These are phyloP conservation scores for Laterallus jamaicensis DNA, from an alignment of 2,113 vertebrate genomes.

Conservation along the genomic window DNA sequence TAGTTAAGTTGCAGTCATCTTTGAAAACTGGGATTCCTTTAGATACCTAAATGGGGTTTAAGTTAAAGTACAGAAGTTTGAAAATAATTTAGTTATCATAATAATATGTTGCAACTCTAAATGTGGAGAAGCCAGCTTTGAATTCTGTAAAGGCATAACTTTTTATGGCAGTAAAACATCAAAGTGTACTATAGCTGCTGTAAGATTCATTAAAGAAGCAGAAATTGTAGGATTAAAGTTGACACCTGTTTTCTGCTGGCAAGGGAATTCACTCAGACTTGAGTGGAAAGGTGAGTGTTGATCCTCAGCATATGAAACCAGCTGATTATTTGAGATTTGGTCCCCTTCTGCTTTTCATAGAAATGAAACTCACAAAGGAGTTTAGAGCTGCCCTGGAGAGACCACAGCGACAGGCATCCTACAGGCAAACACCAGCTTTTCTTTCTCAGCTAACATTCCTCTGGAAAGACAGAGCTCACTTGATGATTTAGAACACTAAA, in stretches of 20 bases:
- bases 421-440: neutral
- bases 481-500: neutral
- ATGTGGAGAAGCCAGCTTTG: neutral
- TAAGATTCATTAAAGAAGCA: neutral
- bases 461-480: neutral
- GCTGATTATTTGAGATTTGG: neutral
- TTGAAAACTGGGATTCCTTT: neutral
- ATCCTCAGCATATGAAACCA: neutral
- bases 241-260: neutral
- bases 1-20: neutral
- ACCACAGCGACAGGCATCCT: neutral
- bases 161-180: neutral
- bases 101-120: neutral
- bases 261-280: neutral
- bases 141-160: neutral
- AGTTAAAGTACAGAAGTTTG: neutral
- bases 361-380: neutral
- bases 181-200: neutral
- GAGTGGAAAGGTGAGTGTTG: neutral
- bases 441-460: neutral
- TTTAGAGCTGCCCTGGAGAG: neutral
- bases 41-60: neutral
- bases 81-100: neutral
- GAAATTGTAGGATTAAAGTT: neutral
- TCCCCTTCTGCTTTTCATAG: constrained; percentile 10